These are phyloP conservation scores for Bradypus variegatus DNA, from an alignment of 2,797 vertebrate genomes.

Conservation along the genomic window DNA sequence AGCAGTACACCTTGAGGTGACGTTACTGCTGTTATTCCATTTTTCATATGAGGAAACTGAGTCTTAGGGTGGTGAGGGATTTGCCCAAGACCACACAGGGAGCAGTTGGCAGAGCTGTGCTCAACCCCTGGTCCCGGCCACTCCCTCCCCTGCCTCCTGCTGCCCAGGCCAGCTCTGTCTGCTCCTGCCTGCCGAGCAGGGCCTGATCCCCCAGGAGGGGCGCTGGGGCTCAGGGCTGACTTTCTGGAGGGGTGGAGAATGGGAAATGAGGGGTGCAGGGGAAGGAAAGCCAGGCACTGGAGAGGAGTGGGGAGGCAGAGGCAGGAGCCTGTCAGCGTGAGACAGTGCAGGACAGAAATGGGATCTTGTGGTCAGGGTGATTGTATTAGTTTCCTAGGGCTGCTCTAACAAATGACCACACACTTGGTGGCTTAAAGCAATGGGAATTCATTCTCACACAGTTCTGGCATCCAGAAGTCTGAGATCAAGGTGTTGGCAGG, in stretches of 20 bases:
- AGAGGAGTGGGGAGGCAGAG: neutral
- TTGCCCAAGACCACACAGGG: neutral
- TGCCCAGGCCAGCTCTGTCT: neutral
- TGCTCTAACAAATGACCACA: neutral
- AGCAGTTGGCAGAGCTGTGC: neutral
- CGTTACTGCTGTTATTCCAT: neutral
- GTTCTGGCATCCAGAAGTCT: no score
- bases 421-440: neutral
- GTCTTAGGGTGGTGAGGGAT: neutral
- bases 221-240: neutral
- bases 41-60: conserved; percentile 13
- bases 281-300: neutral
- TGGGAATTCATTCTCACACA: neutral
- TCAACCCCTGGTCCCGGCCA: neutral
- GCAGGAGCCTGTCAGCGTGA: neutral
- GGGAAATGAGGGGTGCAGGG: neutral
- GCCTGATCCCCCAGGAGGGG: neutral
- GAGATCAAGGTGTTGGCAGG: neutral
- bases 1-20: neutral
- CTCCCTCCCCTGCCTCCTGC: neutral
- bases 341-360: neutral
- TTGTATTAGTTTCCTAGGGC: neutral
- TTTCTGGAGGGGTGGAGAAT: neutral
- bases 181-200: accelerated
- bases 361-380: neutral